Conservation (phyloP, 2,113 vertebrate species). For the Todiramphus chloris region DNA sequence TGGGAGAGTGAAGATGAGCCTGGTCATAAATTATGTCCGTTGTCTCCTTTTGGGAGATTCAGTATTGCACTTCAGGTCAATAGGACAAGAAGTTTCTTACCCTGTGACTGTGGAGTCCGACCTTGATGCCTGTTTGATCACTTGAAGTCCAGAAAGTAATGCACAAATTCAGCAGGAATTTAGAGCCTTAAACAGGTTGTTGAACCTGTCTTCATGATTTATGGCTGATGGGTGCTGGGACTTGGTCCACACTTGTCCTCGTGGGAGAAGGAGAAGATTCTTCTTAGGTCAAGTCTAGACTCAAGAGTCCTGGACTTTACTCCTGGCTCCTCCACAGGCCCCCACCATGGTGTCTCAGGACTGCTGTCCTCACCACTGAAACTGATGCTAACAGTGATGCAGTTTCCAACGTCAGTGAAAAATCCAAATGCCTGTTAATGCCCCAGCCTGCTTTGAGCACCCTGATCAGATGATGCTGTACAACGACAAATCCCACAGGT, state of each 20-base stretch:
- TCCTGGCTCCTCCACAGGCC: background rate
- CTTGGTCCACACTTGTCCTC: background rate
- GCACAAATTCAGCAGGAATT: background rate
- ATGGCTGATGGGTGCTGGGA: background rate
- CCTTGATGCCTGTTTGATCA: background rate
- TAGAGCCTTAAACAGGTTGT: background rate
- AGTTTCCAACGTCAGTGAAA: background rate
- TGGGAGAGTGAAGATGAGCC: background rate
- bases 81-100: background rate
- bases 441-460: background rate
- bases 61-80: background rate
- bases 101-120: background rate
- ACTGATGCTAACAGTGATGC: background rate
- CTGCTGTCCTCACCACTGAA: background rate
- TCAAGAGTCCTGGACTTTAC: background rate
- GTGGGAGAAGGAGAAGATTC: background rate
- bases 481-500: background rate
- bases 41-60: background rate
- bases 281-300: background rate
- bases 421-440: background rate
- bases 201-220: background rate
- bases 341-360: background rate
- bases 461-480: background rate
- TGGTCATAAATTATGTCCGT: background rate
- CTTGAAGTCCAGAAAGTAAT: background rate